A percentile compares a stretch with the other conserved stretches of the same genome.
Conservation (phyloP, 35 echinoderm and acorn worm species). For the Antedon bifida region DNA sequence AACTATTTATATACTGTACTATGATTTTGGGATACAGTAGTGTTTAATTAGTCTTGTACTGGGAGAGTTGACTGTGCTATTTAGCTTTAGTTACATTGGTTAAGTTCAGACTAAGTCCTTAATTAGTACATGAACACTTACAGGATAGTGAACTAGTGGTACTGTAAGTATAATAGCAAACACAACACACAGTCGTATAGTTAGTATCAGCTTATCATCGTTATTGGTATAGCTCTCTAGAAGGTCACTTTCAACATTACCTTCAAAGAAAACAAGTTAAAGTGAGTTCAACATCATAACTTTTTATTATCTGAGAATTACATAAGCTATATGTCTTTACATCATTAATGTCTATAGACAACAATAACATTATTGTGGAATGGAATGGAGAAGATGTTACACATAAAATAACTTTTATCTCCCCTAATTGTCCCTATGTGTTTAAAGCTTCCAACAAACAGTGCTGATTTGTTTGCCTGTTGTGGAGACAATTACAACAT, state of each 20-base stretch:
- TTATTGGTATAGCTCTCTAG: slow-evolving; percentile 47
- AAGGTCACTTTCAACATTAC: slow-evolving; percentile 48
- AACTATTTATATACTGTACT: too few species aligned
- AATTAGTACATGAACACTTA: slow-evolving; percentile 40
- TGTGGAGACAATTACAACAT: too few species aligned
- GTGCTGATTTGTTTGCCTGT: too few species aligned
- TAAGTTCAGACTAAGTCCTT: too few species aligned
- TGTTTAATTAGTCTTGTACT: too few species aligned
- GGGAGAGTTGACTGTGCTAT: too few species aligned
- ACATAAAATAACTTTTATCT: too few species aligned
- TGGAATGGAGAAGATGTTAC: too few species aligned
- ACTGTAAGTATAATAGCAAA: slow-evolving; percentile 67
- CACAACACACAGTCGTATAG: slow-evolving; percentile 53
- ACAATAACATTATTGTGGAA: too few species aligned
- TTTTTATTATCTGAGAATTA: background rate
- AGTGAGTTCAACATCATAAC: background rate
- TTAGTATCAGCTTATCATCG: slow-evolving; percentile 27
- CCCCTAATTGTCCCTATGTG: background rate
- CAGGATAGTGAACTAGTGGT: slow-evolving; percentile 77
- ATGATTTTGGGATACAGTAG: too few species aligned
- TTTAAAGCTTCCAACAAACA: too few species aligned
- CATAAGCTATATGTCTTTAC: background rate
- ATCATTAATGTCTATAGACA: background rate
- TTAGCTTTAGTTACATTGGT: too few species aligned
- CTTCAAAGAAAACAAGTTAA: slow-evolving; percentile 16